A percentile compares a stretch with the other conserved stretches of the same genome.
These are phyloP conservation scores for Gymnarchus niloticus DNA, from an alignment of 2,113 vertebrate species.

Conservation along the genomic window DNA sequence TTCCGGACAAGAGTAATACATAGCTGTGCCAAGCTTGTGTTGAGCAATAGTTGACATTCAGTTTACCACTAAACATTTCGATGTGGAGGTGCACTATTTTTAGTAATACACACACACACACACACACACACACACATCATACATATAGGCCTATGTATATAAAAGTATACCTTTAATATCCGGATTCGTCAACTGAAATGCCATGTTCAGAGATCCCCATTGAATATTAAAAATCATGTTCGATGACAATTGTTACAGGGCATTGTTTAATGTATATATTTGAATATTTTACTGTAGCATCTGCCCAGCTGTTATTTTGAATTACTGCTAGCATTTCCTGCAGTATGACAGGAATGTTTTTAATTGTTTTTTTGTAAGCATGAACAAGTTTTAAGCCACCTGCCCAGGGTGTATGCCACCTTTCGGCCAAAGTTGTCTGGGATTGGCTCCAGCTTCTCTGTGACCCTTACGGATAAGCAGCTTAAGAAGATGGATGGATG, in stretches of 20 bases:
- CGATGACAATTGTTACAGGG: neutral
- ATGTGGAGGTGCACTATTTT: too few species aligned
- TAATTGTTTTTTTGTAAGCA: neutral
- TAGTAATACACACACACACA: too few species aligned
- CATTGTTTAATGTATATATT: neutral
- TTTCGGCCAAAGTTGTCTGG: too few species aligned
- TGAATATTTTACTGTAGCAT: neutral
- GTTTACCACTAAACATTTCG: too few species aligned
- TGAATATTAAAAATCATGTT: neutral
- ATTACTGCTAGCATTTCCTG: neutral
- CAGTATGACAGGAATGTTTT: neutral
- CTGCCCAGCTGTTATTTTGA: neutral
- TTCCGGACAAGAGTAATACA: neutral
- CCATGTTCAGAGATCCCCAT: neutral
- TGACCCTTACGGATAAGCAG: too few species aligned
- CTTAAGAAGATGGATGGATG: too few species aligned
- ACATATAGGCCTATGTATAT: too few species aligned
- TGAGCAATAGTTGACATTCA: neutral
- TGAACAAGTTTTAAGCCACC: too few species aligned
- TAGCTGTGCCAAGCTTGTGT: neutral
- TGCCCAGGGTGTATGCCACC: too few species aligned
- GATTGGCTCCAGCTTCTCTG: too few species aligned
- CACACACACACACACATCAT: too few species aligned
- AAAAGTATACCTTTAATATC: neutral
- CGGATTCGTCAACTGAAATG: neutral